phyloP scores from a whole-genome alignment of 1,140 invertebrate genomes.

The Campoletis sonorensis region DNA sequence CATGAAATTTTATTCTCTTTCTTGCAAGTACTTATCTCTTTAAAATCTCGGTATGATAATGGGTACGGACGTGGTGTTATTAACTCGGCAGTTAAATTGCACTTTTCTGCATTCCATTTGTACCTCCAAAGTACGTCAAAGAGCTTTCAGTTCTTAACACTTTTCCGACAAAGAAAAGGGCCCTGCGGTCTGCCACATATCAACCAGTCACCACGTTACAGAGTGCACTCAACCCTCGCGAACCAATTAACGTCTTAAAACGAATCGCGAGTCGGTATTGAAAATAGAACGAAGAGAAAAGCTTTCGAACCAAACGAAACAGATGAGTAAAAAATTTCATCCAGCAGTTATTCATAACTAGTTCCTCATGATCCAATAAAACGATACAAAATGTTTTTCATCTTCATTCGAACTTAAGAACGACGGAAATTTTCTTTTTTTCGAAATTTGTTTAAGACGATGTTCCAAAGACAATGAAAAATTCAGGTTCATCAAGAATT shows the following conservation, averaged over 20 bases:
- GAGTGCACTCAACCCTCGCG: not conserved
- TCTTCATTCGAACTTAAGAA: too few relatives aligned
- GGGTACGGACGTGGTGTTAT: not conserved
- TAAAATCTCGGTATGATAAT: not conserved
- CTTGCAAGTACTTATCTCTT: not conserved
- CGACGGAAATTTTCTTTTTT: too few relatives aligned
- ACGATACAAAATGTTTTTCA: not conserved
- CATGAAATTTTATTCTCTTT: not conserved
- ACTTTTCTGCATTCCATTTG: not conserved
- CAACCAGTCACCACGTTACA: not conserved
- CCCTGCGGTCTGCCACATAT: not conserved
- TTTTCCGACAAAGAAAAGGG: not conserved
- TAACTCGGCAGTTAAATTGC: not conserved
- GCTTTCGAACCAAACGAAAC: not conserved
- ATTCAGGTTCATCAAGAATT: constrained; percentile 21
- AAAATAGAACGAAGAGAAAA: not conserved
- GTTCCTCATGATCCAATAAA: too few relatives aligned
- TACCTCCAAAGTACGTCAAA: not conserved
- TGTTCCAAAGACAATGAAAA: too few relatives aligned
- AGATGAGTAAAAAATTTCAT: not conserved
- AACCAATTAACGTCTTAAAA: constrained; percentile 14
- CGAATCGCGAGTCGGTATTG: not conserved
- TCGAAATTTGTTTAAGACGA: too few relatives aligned
- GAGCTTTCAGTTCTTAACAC: not conserved
- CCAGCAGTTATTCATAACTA: not conserved